These are phyloP conservation scores for Neostethus bicornis DNA, from an alignment of 2,797 vertebrate species.

Conservation along the genomic window DNA sequence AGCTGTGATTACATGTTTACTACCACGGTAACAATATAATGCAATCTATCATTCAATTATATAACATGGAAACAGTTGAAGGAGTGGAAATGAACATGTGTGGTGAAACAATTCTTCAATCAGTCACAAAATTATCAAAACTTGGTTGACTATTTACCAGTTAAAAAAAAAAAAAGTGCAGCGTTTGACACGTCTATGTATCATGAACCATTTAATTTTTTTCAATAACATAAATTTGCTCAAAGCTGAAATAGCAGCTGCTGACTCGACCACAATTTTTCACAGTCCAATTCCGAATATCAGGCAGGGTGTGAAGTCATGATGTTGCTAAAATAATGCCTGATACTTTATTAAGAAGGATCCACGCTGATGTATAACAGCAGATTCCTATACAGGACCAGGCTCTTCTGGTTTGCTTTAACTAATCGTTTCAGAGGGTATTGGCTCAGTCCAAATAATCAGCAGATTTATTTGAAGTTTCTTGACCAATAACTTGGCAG, in stretches of 20 bases:
- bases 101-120: constrained; percentile 12
- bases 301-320: constrained; percentile 1
- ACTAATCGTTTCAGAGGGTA: constrained; percentile 6
- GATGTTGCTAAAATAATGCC: constrained; percentile 56
- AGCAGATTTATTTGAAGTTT: neutral
- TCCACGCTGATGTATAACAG: constrained; percentile 9
- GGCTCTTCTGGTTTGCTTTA: neutral
- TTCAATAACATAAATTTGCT: constrained; percentile 8
- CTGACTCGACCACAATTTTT: neutral
- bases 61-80: constrained; percentile 12
- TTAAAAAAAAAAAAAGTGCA: constrained; percentile 5
- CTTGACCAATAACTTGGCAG: neutral
- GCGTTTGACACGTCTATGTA: neutral
- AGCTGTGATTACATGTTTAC: constrained; percentile 42
- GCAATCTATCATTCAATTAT: constrained; percentile 13
- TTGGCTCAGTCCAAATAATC: neutral
- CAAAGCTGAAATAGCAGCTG: constrained; percentile 11
- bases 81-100: constrained; percentile 26
- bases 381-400: neutral
- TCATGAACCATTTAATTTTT: neutral
- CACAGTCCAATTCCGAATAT: constrained; percentile 9
- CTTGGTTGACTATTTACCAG: neutral
- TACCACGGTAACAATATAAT: constrained; percentile 26
- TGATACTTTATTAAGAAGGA: too few species aligned
- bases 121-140: too few species aligned